Percentiles rank a stretch among this genome's conserved stretches.
Evolutionary conservation across 2,888 invertebrate genomes (phyloP).

Genomic region (Apoda limacodes): DNA sequence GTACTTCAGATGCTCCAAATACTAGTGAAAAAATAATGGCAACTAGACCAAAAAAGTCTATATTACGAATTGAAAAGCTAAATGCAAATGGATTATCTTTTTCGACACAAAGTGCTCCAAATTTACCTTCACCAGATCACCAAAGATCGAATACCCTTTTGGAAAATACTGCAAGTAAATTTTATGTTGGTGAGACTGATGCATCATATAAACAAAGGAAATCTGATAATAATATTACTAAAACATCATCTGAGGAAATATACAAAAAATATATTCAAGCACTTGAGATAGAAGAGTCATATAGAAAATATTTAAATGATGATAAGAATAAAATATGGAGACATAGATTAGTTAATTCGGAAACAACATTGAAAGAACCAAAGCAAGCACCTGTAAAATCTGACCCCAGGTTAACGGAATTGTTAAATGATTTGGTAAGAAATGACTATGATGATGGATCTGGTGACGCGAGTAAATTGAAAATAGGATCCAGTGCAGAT

Average conservation of each 20-base stretch:
- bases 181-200: constrained; percentile 47
- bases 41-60: constrained; percentile 48
- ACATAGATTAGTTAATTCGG: constrained; percentile 40
- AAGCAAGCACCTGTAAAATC: constrained; percentile 27
- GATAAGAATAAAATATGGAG: constrained; percentile 42
- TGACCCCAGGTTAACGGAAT: constrained; percentile 38
- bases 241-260: constrained; percentile 52
- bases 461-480: constrained; percentile 58
- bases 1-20: constrained; percentile 49
- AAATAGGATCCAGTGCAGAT: constrained; percentile 36
- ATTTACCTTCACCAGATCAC: constrained; percentile 38
- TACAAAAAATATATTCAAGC: constrained; percentile 55
- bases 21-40: constrained; percentile 28
- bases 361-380: constrained; percentile 32
- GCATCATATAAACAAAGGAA: too few relatives aligned
- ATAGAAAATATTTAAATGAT: constrained; percentile 48
- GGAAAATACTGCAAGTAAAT: too few relatives aligned
- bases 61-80: constrained; percentile 47
- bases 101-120: constrained; percentile 58
- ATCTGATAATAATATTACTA: constrained; percentile 35
- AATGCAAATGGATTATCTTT: constrained; percentile 44
- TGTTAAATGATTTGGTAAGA: constrained; percentile 54
- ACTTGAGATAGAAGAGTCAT: constrained; percentile 43
- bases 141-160: constrained; percentile 30
- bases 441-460: constrained; percentile 59